These are phyloP conservation scores for Heliconius nattereri DNA, from an alignment of 1,140 invertebrate species.

Conservation along the genomic window DNA sequence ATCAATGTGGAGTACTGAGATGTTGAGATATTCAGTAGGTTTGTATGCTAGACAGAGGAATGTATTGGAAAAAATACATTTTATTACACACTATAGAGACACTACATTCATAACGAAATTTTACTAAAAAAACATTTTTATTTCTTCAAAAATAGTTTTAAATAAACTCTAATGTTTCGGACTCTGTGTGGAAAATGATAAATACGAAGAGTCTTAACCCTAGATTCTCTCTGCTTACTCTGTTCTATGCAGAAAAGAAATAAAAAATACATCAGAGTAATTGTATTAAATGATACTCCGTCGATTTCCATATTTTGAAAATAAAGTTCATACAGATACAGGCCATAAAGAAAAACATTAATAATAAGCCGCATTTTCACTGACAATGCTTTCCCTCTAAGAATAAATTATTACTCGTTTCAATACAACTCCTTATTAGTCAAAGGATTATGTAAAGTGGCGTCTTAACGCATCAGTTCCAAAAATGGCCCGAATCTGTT, in stretches of 20 bases:
- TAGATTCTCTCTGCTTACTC: too few species aligned
- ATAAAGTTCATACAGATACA: neutral
- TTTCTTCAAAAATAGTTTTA: too few species aligned
- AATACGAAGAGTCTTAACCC: too few species aligned
- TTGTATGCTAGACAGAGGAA: neutral
- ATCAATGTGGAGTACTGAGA: conserved; percentile 46
- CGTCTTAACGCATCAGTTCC: conserved; percentile 42
- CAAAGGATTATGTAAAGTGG: conserved; percentile 46
- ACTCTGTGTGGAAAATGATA: too few species aligned
- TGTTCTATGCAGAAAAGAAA: too few species aligned
- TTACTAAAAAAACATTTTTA: too few species aligned
- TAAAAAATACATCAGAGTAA: too few species aligned
- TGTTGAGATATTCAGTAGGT: conserved; percentile 17
- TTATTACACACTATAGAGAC: too few species aligned
- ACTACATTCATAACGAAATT: too few species aligned
- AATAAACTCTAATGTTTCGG: too few species aligned
- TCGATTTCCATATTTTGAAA: too few species aligned
- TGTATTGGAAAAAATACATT: neutral
- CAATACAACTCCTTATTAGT: conserved; percentile 38
- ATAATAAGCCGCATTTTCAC: neutral
- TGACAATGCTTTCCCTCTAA: neutral
- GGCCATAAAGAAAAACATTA: neutral
- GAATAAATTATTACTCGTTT: conserved; percentile 34
- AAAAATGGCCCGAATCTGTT: conserved; percentile 46
- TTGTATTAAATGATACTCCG: too few species aligned